Evolutionary conservation across 2,888 invertebrate species (phyloP), one percentile per base, ranked within the genome.

Genomic region (Perdita meconis): DNA sequence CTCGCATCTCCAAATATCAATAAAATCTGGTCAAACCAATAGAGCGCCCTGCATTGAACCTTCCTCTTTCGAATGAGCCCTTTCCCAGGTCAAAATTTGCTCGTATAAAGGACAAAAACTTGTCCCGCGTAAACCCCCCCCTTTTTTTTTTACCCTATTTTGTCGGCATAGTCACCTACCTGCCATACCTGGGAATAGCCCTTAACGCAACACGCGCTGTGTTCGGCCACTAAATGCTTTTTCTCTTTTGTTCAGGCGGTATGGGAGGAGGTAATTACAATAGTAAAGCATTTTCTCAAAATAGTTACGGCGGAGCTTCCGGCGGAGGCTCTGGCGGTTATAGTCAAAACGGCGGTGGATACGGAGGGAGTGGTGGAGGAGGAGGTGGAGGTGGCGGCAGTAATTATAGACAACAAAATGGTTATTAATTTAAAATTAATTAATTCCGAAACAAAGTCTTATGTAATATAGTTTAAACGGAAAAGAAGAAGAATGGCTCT

Each of bases 321-420:
- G 79, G 82, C 30, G 78, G 86, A 44, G 73, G 85, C 19, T 79
- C 84, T 50, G 64, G 76, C 38, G 80, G 76, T 61, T 91, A 90
- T 63, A 85, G 82, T 56, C 90, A 90, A 55, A 91, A 91, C 53
- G 91, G 89, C 38, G 82, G 88, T 69, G 86, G 88, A 19, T 90
- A 89, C 40, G 88, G 89, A 30, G 83, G 86, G 63, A 77, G 86
- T 30, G 84, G 50, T 10, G 66, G 12, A 44, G 44, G 19, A 3
- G 70, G 85, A 38, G 80, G 84, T 40, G 70, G 82, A 30, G 75
- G 82, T 42, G 69, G 84, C 40, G 79, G 80, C 13, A 79, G 78
- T 64, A 86, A 81, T 67, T 90, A 89, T 69, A 84, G 90, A 47
- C 90, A 89, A 79, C 89, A 90, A 81, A 92, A 92, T 69, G 90